phyloP scores from a whole-genome alignment of 1,140 invertebrate genomes.

The Oreohelix idahoensis region DNA sequence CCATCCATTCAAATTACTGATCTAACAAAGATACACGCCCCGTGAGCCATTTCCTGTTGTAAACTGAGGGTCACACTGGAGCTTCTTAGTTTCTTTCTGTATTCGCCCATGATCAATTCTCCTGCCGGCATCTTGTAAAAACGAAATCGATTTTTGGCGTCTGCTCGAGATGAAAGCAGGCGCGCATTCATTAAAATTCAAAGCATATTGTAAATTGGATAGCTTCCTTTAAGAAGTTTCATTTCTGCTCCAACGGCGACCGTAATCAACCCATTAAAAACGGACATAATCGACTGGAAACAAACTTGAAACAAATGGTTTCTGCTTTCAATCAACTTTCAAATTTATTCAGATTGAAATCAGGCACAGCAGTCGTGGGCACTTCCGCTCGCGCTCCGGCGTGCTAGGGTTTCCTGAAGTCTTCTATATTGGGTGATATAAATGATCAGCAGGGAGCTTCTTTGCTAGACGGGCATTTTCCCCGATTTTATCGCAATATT shows the following conservation, averaged over 20 bases:
- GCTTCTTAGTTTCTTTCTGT: background rate
- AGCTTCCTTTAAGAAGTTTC: conserved; percentile 29
- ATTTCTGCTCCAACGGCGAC: conserved; percentile 23
- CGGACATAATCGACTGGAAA: conserved; percentile 28
- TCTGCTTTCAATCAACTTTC: conserved; percentile 34
- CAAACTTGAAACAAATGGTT: conserved; percentile 36
- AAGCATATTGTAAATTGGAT: conserved; percentile 36
- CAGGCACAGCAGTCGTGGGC: conserved; percentile 18
- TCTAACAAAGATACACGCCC: background rate
- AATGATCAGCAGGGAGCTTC: background rate
- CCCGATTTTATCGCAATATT: conserved; percentile 26
- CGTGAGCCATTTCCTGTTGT: background rate
- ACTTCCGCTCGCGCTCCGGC: conserved; percentile 15
- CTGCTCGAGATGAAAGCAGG: background rate
- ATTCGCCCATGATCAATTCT: background rate
- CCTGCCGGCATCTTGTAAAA: background rate
- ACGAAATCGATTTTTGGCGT: conserved; percentile 28
- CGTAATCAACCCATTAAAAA: conserved; percentile 34
- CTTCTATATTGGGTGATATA: conserved; percentile 2
- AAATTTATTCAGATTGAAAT: conserved; percentile 38
- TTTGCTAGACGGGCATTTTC: background rate
- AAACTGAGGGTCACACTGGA: background rate
- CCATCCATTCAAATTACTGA: background rate
- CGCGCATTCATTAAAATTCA: conserved; percentile 30
- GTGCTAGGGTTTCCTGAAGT: conserved; percentile 1